Conservation (phyloP, 2,888 invertebrate species). For the Drosophila greeni region DNA sequence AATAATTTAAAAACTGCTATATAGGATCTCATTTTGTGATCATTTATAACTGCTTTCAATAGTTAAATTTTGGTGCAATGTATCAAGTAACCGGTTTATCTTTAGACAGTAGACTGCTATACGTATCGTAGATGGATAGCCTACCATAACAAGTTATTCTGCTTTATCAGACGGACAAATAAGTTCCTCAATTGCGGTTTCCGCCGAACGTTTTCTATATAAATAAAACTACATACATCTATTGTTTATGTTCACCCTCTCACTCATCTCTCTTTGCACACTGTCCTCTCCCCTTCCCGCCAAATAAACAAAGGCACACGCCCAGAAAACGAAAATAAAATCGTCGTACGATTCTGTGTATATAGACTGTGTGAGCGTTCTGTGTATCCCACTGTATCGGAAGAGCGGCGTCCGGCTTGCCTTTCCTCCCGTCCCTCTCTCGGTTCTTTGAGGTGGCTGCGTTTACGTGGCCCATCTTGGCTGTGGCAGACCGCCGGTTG, state of each 20-base stretch:
- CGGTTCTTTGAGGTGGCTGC: constrained; percentile 11
- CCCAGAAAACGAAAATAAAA: constrained; percentile 39
- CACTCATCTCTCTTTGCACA: not conserved
- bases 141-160: constrained; percentile 39
- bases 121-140: constrained; percentile 14
- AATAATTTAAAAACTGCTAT: no score
- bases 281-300: not conserved
- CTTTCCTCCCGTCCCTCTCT: not conserved
- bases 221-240: constrained; percentile 34
- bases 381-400: constrained; percentile 27
- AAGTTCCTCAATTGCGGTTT: constrained; percentile 42
- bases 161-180: constrained; percentile 38
- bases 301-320: constrained; percentile 45
- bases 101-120: constrained; percentile 27
- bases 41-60: constrained; percentile 2
- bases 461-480: constrained; percentile 51
- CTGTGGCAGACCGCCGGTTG: constrained; percentile 37
- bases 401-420: constrained; percentile 11
- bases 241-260: constrained; percentile 40
- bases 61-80: constrained; percentile 15
- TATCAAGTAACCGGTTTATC: constrained; percentile 29
- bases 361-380: constrained; percentile 34
- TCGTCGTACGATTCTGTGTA: constrained; percentile 57
- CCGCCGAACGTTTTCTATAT: constrained; percentile 8
- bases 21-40: not conserved